phyloP scores from a whole-genome alignment of 2,113 vertebrate genomes.

The Chrysochloris asiatica region DNA sequence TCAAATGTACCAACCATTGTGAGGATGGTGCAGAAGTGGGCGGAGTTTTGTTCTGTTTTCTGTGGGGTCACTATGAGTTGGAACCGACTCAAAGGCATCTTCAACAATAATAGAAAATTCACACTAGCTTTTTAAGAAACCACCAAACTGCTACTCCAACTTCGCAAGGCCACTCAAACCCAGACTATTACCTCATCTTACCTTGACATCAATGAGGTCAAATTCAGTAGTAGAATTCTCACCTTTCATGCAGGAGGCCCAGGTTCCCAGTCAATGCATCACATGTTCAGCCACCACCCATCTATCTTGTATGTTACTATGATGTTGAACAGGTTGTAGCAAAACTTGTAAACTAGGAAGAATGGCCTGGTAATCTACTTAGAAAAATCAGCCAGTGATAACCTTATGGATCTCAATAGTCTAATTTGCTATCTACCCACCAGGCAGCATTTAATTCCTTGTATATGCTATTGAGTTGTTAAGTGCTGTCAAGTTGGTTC shows the following conservation, averaged over 20 bases:
- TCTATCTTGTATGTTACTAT: neutral
- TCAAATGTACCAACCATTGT: no score
- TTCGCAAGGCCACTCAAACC: neutral
- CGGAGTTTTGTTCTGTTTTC: no score
- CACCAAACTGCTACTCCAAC: conserved; percentile 48
- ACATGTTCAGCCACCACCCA: neutral
- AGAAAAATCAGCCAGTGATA: neutral
- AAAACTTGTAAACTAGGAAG: neutral
- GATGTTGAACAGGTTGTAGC: neutral
- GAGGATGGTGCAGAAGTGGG: no score
- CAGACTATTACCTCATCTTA: neutral
- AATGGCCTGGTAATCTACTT: neutral
- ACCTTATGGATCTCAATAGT: neutral
- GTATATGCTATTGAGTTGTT: no score
- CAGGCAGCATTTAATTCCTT: neutral
- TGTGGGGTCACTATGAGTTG: no score
- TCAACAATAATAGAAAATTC: no score
- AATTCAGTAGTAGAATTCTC: neutral
- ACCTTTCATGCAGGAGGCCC: neutral
- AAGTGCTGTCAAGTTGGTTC: no score
- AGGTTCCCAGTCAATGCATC: neutral
- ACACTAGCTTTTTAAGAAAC: conserved; percentile 64
- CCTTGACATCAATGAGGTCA: neutral
- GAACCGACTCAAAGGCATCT: no score
- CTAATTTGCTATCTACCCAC: neutral